Evolutionary conservation across 2,888 invertebrate genomes (phyloP), one percentile per base, ranked within the genome.

Genomic region (Petrolisthes manimaculis): DNA sequence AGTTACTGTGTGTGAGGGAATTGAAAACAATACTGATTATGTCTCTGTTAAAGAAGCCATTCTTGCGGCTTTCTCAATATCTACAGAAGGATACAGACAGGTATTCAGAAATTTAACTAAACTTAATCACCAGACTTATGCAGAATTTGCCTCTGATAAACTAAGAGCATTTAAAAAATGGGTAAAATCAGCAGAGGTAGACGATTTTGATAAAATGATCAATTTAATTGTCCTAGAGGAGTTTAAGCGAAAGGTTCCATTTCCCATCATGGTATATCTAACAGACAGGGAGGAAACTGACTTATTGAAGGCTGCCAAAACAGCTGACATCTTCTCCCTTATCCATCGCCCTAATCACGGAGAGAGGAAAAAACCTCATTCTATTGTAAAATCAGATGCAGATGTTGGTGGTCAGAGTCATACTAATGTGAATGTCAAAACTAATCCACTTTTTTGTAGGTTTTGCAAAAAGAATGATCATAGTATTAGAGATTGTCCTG

Each of bases 401-500:
- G 79, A 54, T 79, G 51, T 21, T 18, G 79, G 51, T 79, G 79
- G 55, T 53, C 79, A 54, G 54, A 8, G 79, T 79, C 79, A 54
- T n/a, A n/a, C 54, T 79, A 14, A 4, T 37, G 75, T 51, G 18
- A 8, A 3, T n/a, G 54, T 53, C 51, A 79, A 18, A 53, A 51
- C 12, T 5, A 79, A 54, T 79, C 14, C 14, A 8, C 6, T 79
- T 18, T 5, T 79, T n/a, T 79, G 79, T 79, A 54, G n/a, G n/a
- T 79, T 53, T n/a, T 79, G 79, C 54, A 54, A n/a, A 54, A 79
- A 79, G 37, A 54, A 51, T 18, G 79, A 24, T 51, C 79, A 79
- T 79, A 54, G 12, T 79, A 54, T 79, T n/a, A 79, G n/a, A 54
- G 79, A 79, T 54, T 79, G 79, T 79, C 79, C 79, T 54, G 79